Conservation (phyloP, 2,113 vertebrate species). For the Corythaixoides concolor region DNA sequence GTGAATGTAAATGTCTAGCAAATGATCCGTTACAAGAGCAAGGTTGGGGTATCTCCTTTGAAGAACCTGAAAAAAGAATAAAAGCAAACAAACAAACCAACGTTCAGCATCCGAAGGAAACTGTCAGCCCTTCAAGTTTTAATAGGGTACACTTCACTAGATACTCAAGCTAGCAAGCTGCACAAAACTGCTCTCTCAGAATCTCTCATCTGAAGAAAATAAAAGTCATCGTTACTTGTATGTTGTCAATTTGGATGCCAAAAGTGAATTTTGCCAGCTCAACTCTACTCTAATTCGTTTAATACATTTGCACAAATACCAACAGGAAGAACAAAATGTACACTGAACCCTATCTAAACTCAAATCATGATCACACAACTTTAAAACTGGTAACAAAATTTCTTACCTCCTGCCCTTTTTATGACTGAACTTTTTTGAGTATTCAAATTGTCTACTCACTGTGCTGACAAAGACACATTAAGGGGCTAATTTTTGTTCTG, state of each 20-base stretch:
- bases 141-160: not conserved
- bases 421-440: not conserved
- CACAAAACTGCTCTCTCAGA: not conserved
- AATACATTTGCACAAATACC: not conserved
- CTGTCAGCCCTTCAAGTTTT: not conserved
- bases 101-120: not conserved
- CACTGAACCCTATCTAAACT: not conserved
- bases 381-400: not conserved
- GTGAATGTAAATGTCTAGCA: constrained; percentile 91
- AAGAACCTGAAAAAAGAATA: constrained; percentile 77
- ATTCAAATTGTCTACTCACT: not conserved
- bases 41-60: constrained; percentile 80
- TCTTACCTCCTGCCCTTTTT: not conserved
- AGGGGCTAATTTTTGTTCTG: not conserved
- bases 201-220: not conserved
- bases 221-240: not conserved
- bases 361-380: not conserved
- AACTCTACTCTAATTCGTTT: not conserved
- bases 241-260: not conserved
- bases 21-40: constrained; percentile 78
- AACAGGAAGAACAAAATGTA: not conserved
- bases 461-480: not conserved
- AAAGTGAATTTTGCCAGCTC: not conserved
- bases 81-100: not conserved
- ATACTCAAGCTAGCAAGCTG: not conserved